A percentile compares a stretch with the other conserved stretches of the same genome.
Conservation (phyloP, 1,140 invertebrate species). For the Diorhabda sublineata region DNA sequence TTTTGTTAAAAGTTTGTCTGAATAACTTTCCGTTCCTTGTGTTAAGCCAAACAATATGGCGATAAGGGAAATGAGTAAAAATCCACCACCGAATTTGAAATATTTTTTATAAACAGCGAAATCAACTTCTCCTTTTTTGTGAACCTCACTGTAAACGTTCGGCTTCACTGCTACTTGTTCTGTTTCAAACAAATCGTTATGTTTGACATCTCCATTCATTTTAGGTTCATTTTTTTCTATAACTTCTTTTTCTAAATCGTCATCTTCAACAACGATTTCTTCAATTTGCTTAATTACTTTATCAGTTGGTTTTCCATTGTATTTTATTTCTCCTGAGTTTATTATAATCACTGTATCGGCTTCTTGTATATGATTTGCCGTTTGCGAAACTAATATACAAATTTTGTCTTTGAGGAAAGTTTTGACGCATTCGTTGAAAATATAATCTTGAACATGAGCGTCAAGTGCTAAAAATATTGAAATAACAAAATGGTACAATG, state of each 20-base stretch:
- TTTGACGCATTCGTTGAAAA: conserved; percentile 69
- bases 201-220: conserved; percentile 12
- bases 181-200: conserved; percentile 16
- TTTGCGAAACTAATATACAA: conserved; percentile 72
- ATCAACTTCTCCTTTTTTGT: conserved; percentile 33
- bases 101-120: conserved; percentile 33
- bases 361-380: conserved; percentile 75
- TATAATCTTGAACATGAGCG: conserved; percentile 70
- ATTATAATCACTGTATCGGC: conserved; percentile 66
- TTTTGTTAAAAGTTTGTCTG: conserved; percentile 30
- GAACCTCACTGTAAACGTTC: conserved; percentile 34
- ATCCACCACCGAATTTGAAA: conserved; percentile 34
- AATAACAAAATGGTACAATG: neutral
- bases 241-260: conserved; percentile 25
- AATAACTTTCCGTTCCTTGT: conserved; percentile 30
- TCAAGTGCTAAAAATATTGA: conserved; percentile 55
- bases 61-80: conserved; percentile 22
- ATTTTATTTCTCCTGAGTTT: conserved; percentile 57
- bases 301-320: conserved; percentile 21
- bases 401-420: conserved; percentile 68
- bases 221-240: conserved; percentile 23
- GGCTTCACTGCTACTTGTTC: conserved; percentile 2
- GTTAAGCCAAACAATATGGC: conserved; percentile 21
- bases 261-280: conserved; percentile 25
- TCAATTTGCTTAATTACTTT: conserved; percentile 22